Base-by-base conservation (phyloP, 2,888 invertebrate species). In the Drosophila stalkeri region DNA sequence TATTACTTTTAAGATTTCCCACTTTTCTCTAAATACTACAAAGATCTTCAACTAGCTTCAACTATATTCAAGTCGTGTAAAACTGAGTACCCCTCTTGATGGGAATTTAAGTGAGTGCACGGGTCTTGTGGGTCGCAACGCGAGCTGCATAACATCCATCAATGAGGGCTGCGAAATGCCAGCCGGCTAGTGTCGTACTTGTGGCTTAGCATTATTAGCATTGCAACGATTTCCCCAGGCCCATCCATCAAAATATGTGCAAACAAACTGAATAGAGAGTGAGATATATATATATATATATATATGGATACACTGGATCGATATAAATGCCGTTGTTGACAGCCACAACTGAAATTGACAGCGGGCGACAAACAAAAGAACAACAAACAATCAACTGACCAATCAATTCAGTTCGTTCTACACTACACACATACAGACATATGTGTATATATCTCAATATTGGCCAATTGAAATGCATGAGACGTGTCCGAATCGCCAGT, bases 181-280 rank as follows among this genome's bases (percentile, higher is more conserved):
- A 66, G 35, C 60, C 23, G 56, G 66, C 63, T 54, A 16, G 37
- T 54, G 49, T 49, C 31, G 64, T 64, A 51, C 31, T 49, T 14
- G 59, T 62, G 63, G 61, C 27, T 49, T 57, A 35, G 59, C 63
- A 63, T 63, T 72, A 67, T 65, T 59, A 71, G 70, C 68, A 66
- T 65, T 65, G 47, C 68, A 55, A 65, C 56, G 56, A 61, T 75
- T 72, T 61, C 64, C 33, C 63, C 33, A 51, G 68, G 64, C 70
- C 64, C 64, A 85, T 82, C 82, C 77, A 85, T 85, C 85, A 82
- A 72, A 71, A 65, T 60, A 33, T 66, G 41, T 54, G n/a, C 54
- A 70, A 60, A 60, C 66, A 73, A 63, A 63, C 47, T 54, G 68
- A 74, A 35, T 39, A 6, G 4, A 52, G 51, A 18, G 27, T 27